These are phyloP conservation scores for Bothrops jararaca DNA, from an alignment of 2,113 vertebrate genomes.

Conservation along the genomic window DNA sequence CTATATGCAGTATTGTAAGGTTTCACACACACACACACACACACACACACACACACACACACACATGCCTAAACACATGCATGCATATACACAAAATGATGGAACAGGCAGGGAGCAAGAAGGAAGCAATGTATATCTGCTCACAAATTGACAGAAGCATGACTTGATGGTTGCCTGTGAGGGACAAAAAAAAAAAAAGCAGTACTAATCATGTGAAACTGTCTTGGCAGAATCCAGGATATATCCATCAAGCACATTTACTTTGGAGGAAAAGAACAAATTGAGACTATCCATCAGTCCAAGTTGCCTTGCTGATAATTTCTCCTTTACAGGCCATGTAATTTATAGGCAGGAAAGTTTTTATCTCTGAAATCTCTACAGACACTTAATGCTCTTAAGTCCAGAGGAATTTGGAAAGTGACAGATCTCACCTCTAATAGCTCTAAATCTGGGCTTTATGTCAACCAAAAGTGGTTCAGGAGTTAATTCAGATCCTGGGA, in stretches of 20 bases:
- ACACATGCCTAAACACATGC: neutral
- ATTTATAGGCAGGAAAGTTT: constrained; percentile 2
- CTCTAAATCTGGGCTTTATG: neutral
- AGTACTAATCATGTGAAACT: neutral
- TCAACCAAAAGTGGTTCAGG: neutral
- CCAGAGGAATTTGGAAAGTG: neutral
- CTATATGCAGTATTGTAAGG: neutral
- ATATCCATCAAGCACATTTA: constrained; percentile 23
- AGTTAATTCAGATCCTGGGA: neutral
- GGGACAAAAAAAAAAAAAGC: neutral
- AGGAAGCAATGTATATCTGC: neutral
- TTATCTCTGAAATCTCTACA: neutral
- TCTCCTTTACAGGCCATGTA: neutral
- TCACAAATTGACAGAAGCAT: neutral
- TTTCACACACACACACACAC: neutral
- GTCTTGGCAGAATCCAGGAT: neutral
- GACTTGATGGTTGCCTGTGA: neutral
- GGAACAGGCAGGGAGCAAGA: neutral
- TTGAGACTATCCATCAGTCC: constrained; percentile 12
- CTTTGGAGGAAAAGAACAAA: constrained; percentile 6
- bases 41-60: neutral
- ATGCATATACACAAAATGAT: neutral
- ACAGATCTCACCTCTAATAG: too few species aligned
- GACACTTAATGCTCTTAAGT: neutral
- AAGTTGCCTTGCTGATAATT: neutral